Evolutionary conservation across 92 coral and sea anemone species (phyloP), one percentile per base, ranked within the genome.

Genomic region (Actinernus sp.): DNA sequence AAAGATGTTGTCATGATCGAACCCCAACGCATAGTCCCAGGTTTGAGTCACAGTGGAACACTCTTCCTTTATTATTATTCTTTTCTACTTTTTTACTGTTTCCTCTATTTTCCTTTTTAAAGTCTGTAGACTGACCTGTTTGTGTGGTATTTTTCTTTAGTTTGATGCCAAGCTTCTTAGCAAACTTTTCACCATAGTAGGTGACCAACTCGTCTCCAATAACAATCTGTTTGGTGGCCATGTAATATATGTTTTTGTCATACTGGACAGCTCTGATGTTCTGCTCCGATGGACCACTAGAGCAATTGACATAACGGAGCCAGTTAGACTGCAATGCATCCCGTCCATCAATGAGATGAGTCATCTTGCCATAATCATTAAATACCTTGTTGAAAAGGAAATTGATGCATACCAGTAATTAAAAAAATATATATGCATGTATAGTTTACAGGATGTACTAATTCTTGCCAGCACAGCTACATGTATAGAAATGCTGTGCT

Each of bases 321-420:
- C 98, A 94, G 66, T 94, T 94, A n/a, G 97, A 94, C 64, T 90
- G 98, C 29, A 83, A 79, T 13, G 92, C 93, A 49, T 94, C 89
- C 22, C 94, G 88, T 7, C 98, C 95, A 66, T 91, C 98, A 50
- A 91, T 63, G 55, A 83, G 66, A 45, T 87, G 89, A 39, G 57
- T 53, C 41, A 87, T 47, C 34, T 94, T 77, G 22, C 97, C 98
- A 66, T 73, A 91, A 63, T 94, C 98, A 79, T 94, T 95, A 54
- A 78, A 77, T 1, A 94, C 95, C 98, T 94, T n/a, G n/a, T n/a
- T n/a, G n/a, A n/a, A n/a, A n/a, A n/a, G n/a, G n/a, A n/a, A n/a
- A n/a, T n/a, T n/a, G n/a, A n/a, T n/a, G n/a, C n/a, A n/a, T n/a
- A n/a, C n/a, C n/a, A n/a, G n/a, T n/a, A n/a, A n/a, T n/a, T n/a